A percentile compares a stretch with the other conserved stretches of the same genome.
Conservation (phyloP, 1,140 invertebrate genomes). For the Drosophila obscura region DNA sequence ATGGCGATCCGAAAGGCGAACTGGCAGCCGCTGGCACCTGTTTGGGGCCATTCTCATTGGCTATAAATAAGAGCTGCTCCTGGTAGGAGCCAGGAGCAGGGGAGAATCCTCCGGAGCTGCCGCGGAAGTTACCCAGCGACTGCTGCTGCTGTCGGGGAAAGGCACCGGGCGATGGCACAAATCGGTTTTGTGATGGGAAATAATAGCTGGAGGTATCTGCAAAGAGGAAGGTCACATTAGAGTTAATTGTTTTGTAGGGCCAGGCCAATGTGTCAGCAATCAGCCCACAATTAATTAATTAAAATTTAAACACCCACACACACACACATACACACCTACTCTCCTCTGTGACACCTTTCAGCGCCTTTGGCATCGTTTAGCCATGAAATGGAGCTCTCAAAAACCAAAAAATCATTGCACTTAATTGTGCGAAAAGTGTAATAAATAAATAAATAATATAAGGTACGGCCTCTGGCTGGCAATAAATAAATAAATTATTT, state of each 20-base stretch:
- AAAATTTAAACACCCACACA: slow-evolving; percentile 4
- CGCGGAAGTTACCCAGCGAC: slow-evolving; percentile 38
- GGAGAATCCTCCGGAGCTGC: slow-evolving; percentile 45
- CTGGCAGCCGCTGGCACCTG: slow-evolving; percentile 35
- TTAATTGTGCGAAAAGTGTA: slow-evolving; percentile 73
- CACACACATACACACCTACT: background rate
- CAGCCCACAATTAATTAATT: slow-evolving; percentile 51
- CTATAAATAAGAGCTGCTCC: slow-evolving; percentile 77
- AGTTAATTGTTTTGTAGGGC: slow-evolving; percentile 28
- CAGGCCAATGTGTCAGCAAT: slow-evolving; percentile 46
- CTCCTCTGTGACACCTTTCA: slow-evolving; percentile 44
- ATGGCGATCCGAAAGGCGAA: slow-evolving; percentile 62
- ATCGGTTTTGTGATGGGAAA: slow-evolving; percentile 77
- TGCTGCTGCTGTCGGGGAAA: slow-evolving; percentile 62
- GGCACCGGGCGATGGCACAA: slow-evolving; percentile 73
- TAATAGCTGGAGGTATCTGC: slow-evolving; percentile 75
- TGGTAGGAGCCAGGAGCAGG: slow-evolving; percentile 77
- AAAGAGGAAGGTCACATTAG: slow-evolving; percentile 54
- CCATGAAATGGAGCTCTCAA: slow-evolving; percentile 50
- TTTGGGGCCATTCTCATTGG: slow-evolving; percentile 67
- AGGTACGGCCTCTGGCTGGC: slow-evolving; percentile 21
- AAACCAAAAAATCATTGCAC: slow-evolving; percentile 56
- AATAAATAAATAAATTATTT: slow-evolving; percentile 28
- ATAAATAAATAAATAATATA: slow-evolving; percentile 66
- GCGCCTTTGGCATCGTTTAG: slow-evolving; percentile 47